phyloP scores from a whole-genome alignment of 2,113 vertebrate species.

The Thunnus maccoyii region DNA sequence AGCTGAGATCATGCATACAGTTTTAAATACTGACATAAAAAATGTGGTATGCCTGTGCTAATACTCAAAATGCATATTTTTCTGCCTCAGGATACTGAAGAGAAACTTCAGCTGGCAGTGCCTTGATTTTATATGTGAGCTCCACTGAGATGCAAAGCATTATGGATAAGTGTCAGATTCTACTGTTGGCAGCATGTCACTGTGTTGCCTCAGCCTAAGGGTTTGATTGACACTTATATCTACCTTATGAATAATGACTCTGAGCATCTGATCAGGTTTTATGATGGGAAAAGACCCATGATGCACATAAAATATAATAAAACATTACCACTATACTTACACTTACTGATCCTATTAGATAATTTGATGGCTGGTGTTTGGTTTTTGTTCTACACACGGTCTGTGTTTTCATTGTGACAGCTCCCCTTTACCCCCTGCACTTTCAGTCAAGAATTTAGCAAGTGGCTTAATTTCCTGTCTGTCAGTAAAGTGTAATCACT shows the following conservation, averaged over 20 bases:
- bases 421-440: background rate
- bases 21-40: background rate
- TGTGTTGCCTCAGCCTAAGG: background rate
- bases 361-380: background rate
- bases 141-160: conserved; percentile 12
- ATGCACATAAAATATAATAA: background rate
- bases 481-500: background rate
- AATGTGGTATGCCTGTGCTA: background rate
- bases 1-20: background rate
- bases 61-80: background rate
- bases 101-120: background rate
- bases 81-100: background rate
- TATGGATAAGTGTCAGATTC: conserved; percentile 19
- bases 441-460: background rate
- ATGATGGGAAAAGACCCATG: background rate
- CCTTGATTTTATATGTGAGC: background rate
- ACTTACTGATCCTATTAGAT: background rate
- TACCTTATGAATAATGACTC: conserved; percentile 9
- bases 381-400: background rate
- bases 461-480: background rate
- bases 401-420: background rate
- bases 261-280: background rate
- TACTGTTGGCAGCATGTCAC: background rate
- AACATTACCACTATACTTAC: background rate
- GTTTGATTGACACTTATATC: conserved; percentile 19